Evolutionary conservation across 2,797 vertebrate species (phyloP), one percentile per base, ranked within the genome.

Genomic region (Zenarchopterus dispar): DNA sequence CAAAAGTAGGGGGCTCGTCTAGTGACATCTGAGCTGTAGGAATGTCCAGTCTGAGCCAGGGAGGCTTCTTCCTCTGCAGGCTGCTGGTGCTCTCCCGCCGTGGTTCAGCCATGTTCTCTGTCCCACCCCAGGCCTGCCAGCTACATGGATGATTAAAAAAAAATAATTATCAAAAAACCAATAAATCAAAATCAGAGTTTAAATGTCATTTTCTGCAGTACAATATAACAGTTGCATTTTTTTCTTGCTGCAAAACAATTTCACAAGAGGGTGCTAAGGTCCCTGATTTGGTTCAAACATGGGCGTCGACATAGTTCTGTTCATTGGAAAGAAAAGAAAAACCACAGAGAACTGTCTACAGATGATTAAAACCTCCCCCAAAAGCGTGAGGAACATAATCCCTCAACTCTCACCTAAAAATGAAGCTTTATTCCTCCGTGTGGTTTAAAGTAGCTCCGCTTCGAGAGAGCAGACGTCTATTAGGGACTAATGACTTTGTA

Each of bases 61-160:
- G 96, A 0, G 98, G 98, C 84, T 99, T 99, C 90, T 99, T 99
- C 84, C 95, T 93, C 91, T 99, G 98, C 75, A 99, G 93, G 84
- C 97, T 99, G 93, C 97, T 99, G 0, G 95, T 95, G 92, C 96
- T 97, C 86, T 97, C 96, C 18, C 93, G 91, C 55, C 93, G 91
- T 9, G 51, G 89, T 91, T 98, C 98, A 64, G 95, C 94, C 98
- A 99, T 99, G 58, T 82, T 93, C 89, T 85, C 80, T 55, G 82
- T 75, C 78, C 83, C 75, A 78, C 80, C 67, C 81, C 78, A 85
- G 85, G 83, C 91, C 90, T 89, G 90, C 93, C 95, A 95, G 86
- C 84, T 84, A 33, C 45, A 66, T 24, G 56, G 2, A 73, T 5
- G 82, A 4, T 63, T 5, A 63, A n/a, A 7, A 7, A 56, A 2